Evolutionary conservation across 2,888 invertebrate species (phyloP), one percentile per base, ranked within the genome.

Genomic region (Sacculina carcini): DNA sequence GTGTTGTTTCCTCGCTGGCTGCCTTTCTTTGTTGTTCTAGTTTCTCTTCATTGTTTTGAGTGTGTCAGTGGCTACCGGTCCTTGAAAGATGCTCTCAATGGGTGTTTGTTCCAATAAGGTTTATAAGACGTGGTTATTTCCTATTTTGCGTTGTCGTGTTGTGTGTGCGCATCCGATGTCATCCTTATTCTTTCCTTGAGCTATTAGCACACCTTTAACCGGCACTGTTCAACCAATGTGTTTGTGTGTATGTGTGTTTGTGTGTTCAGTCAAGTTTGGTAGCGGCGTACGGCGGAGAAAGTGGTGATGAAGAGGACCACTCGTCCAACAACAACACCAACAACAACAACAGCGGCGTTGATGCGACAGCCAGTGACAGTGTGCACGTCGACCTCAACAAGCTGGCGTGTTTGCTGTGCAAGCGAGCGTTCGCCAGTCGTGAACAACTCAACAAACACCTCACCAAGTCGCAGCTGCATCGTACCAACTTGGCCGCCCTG

Each of bases 381-480:
- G 70, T 71, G 1, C 48, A 53, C 38, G 51, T 55, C 16, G 56
- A 56, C 50, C 51, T 54, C 31, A 55, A 55, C 24, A 92, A 87
- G 64, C 67, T 92, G 44, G 86, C 90, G 0, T 98, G 98, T 62
- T 69, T 94, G 23, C 70, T 98, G 12, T 98, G 98, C 64, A 94
- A 94, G 65, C 71, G 98, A 48, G 86, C 87, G 62, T 90, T 98
- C 64, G 81, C 84, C 2, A 85, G 81, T 19, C 73, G 76, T 48
- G 96, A 96, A 53, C 82, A 83, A 1, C 69, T 98, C 14, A 73
- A 75, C 10, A 85, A 89, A 62, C 98, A 98, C 67, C 79, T 84
- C 56, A 82, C 86, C 59, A 71, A 92, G 62, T 96, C 96, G 0
- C 84, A 89, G 57, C 71, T 98, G 51, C 98, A 98, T 64, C 90